Percentiles rank a stretch among this genome's conserved stretches.
These are phyloP conservation scores for Machaerirhynchus nigripectus DNA, from an alignment of 2,113 vertebrate species.

Conservation along the genomic window DNA sequence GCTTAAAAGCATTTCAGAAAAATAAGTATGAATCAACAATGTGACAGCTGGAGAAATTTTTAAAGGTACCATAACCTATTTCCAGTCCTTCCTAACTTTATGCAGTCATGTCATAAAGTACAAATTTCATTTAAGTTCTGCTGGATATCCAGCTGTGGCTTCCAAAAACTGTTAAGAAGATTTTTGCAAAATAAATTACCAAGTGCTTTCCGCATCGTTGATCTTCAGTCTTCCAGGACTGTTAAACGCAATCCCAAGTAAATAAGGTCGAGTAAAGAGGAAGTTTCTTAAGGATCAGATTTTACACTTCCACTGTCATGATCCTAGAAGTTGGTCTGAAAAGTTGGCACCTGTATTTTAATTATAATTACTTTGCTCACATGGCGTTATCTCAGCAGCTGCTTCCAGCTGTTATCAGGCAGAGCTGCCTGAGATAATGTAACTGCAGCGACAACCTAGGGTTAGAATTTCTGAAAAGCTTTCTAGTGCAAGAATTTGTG, in stretches of 20 bases:
- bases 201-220: slow-evolving; percentile 77
- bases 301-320: background rate
- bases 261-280: background rate
- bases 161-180: background rate
- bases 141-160: background rate
- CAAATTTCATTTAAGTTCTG: background rate
- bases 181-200: slow-evolving; percentile 66
- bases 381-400: background rate
- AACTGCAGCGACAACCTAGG: background rate
- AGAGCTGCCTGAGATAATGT: background rate
- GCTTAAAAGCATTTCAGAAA: background rate
- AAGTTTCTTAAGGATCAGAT: background rate
- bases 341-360: background rate
- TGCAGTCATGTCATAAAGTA: background rate
- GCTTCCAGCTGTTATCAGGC: background rate
- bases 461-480: background rate
- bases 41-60: background rate
- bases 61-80: background rate
- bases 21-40: background rate
- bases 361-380: background rate
- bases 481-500: background rate
- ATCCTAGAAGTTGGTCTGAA: background rate
- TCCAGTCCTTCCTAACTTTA: background rate
- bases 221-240: slow-evolving; percentile 76
- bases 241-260: slow-evolving; percentile 41